phyloP scores from a whole-genome alignment of 2,888 invertebrate species.

The Andricus curvator region DNA sequence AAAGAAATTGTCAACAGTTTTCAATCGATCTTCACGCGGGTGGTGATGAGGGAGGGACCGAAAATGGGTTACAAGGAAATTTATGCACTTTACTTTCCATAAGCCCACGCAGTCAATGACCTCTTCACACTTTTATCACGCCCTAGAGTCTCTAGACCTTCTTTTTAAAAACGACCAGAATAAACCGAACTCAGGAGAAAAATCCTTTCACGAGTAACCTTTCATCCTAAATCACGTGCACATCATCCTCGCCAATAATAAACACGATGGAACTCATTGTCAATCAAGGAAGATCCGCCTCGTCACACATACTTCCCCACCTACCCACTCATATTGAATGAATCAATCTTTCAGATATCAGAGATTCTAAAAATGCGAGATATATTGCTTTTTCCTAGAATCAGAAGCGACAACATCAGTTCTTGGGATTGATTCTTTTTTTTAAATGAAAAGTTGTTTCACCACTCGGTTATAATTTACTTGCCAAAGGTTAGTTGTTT shows the following conservation, averaged over 20 bases:
- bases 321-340: neutral
- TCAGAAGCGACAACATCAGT: neutral
- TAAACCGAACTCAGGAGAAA: neutral
- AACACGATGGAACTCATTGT: slow-evolving; percentile 4
- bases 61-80: slow-evolving; percentile 9
- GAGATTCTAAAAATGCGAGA: neutral
- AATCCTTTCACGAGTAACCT: neutral
- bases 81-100: slow-evolving; percentile 10
- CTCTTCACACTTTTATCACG: slow-evolving; percentile 12
- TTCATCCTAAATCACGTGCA: slow-evolving; percentile 1
- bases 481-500: too few species aligned
- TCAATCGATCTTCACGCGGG: neutral
- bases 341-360: neutral
- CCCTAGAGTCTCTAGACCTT: neutral
- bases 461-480: neutral
- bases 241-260: neutral
- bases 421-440: neutral
- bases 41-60: neutral
- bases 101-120: slow-evolving; percentile 33
- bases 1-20: neutral
- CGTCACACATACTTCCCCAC: neutral
- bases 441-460: neutral
- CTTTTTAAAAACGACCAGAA: neutral
- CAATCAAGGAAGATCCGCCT: neutral
- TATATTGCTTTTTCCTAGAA: neutral